Evolutionary conservation across 1,140 invertebrate species (phyloP).

Genomic region (Saxidomus purpurata): DNA sequence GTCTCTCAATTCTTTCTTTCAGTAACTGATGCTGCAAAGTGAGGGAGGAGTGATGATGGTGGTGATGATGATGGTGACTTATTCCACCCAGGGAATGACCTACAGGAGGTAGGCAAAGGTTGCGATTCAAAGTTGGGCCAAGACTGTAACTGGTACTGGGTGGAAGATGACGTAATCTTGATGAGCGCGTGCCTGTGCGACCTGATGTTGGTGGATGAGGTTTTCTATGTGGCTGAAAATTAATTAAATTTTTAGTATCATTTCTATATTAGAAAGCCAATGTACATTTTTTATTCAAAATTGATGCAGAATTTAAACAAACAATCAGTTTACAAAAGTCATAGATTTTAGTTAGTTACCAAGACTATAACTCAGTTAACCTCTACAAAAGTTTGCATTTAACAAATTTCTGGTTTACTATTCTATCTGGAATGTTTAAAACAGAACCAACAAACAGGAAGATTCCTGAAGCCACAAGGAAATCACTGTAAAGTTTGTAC

Average conservation of each 20-base stretch:
- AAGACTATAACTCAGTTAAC: too few species aligned
- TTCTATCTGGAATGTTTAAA: too few species aligned
- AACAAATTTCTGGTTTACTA: too few species aligned
- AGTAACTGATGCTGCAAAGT: constrained; percentile 52
- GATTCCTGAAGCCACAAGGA: too few species aligned
- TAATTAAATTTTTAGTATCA: not conserved
- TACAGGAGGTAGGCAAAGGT: constrained; percentile 84
- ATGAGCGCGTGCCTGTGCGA: constrained; percentile 68
- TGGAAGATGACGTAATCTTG: constrained; percentile 78
- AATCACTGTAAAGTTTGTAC: too few species aligned
- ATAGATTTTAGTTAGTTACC: too few species aligned
- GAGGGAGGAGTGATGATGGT: constrained; percentile 35
- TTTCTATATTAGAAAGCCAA: not conserved
- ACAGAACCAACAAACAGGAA: too few species aligned
- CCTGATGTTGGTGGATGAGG: constrained; percentile 82
- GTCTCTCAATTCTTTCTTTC: constrained; percentile 56
- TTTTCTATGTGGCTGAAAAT: constrained; percentile 77
- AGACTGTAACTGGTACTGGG: constrained; percentile 51
- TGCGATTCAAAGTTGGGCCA: constrained; percentile 81
- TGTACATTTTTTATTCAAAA: too few species aligned
- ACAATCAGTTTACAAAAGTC: too few species aligned
- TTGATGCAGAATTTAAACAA: too few species aligned
- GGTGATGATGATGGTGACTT: constrained; percentile 52
- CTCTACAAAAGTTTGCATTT: too few species aligned
- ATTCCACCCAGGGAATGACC: constrained; percentile 74